Evolutionary conservation across 2,797 vertebrate genomes (phyloP), one percentile per base, ranked within the genome.

Genomic region (Columba guinea): DNA sequence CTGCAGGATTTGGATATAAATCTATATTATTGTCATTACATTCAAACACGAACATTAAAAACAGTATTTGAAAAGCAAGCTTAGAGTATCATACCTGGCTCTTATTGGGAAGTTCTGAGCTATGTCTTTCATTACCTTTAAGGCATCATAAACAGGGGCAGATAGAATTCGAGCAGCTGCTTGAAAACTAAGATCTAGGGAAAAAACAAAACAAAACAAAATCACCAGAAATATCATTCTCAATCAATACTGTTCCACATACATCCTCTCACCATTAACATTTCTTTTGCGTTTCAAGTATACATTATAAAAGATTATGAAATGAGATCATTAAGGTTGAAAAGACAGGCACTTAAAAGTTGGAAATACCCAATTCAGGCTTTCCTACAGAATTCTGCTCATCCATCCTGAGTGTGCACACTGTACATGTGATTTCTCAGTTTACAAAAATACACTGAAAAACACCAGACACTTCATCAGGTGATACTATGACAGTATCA

Each of bases 61-160:
- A 51, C 10, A 69, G 30, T 82, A 90, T 76, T 89, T 78, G 39
- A 30, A 89, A 93, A 96, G 60, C 19, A 96, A 90, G 26, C 7
- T 71, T 39, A 56, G 19, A 84, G 55, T 85, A 75, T 58, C 87
- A 97, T 98, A 99, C 99, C 99, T 99, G 96, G 99, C 99, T 98
- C 98, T 99, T 93, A 98, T 97, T 63, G 99, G 99, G 92, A 99
- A 99, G 97, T 99, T 99, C 97, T 99, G 99, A 96, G 99, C 98
- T 79, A 99, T 98, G 82, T 99, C 99, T 96, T 97, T 98, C 98
- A 99, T 98, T 88, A 99, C 92, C 95, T 99, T 99, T 94, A 99
- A 98, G 90, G 98, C 98, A 94, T 99, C 99, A 97, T 99, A 99
- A 97, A 98, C 98, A 87, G 99, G 98, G 46, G 97, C 92, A 24